Base-by-base conservation (phyloP, 2,888 invertebrate species). In the Lasiommata megera region DNA sequence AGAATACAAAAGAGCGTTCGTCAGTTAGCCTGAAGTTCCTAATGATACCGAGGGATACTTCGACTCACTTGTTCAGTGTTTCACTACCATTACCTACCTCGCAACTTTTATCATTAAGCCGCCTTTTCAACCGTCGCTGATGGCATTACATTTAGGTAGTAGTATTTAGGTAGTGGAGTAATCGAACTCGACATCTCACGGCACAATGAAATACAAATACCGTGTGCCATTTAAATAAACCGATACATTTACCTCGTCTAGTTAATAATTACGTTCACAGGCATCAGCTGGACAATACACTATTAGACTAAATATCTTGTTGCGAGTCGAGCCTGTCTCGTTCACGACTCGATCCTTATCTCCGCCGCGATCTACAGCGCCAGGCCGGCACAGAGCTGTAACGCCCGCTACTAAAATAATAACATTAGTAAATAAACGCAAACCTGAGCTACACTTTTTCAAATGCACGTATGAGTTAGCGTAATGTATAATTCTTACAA, bases 261-360 rank as follows among this genome's bases (percentile, higher is more conserved):
- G 48, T 14, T 8, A 36, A 46, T 46, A 16, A 29, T 14, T 31
- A 16, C 31, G 31, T 31, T 16, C 12, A 40, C 16, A 18, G 16
- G 29, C 41, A 41, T 18, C 52, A 34, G 52, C 12, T 12, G 41
- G 41, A 52, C 52, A 52, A 52, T 52, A 34, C 12, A 6, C 17
- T 18, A 43, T 34, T 31, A 34, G 31, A n/a, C 41, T 12, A 31
- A 41, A 52, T 17, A 6, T 41, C 52, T 6, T 34, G 52, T 52
- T 9, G 18, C 41, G 52, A 52, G 31, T 41, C 41, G 5, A 8
- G 31, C 16, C 29, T 41, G 52, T 40, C 52, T 16, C 29, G 38
- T 51, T 38, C 40, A 12, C 31, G 31, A 31, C 12, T 41, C 17
- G 9, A 43, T 41, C 8, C 1, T 34, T 12, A 52, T 52, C 52